A percentile compares a stretch with the other conserved stretches of the same genome.
Evolutionary conservation across 2,113 vertebrate species (phyloP).

Genomic region (Pyxicephalus adspersus): DNA sequence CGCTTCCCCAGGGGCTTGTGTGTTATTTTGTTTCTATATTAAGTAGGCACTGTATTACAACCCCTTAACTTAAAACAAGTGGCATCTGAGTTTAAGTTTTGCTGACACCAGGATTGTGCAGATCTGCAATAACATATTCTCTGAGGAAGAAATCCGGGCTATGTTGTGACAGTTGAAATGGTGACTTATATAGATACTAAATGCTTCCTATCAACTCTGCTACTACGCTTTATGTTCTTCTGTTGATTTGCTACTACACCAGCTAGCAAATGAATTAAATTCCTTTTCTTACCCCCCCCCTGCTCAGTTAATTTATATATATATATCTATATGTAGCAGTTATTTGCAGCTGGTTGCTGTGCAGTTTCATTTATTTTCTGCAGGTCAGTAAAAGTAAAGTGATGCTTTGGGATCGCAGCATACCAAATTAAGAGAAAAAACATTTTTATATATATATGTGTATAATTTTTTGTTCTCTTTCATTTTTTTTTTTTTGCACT

Average conservation of each 20-base stretch:
- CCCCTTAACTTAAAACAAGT: conserved; percentile 35
- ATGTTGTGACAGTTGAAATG: conserved; percentile 50
- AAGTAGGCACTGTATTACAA: conserved; percentile 23
- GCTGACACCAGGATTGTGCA: conserved; percentile 40
- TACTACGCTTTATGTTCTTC: conserved; percentile 65
- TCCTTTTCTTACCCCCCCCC: conserved; percentile 35
- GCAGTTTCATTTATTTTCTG: conserved; percentile 87
- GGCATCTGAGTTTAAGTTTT: conserved; percentile 41
- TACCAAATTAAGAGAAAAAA: conserved; percentile 95
- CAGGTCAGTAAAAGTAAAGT: conserved; percentile 90
- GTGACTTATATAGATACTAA: conserved; percentile 56
- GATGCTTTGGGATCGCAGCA: conserved; percentile 88
- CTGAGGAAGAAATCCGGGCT: conserved; percentile 25
- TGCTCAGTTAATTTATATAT: conserved; percentile 60
- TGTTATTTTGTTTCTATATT: background rate
- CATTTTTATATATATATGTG: conserved; percentile 43
- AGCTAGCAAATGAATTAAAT: conserved; percentile 68
- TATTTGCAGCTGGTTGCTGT: conserved; percentile 74
- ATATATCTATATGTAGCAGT: conserved; percentile 72
- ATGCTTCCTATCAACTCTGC: conserved; percentile 45
- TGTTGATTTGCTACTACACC: conserved; percentile 68
- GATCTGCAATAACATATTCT: conserved; percentile 21
- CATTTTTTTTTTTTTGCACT: conserved; percentile 96
- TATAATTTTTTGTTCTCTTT: conserved; percentile 82
- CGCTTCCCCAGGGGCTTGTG: background rate